A percentile compares a stretch with the other conserved stretches of the same genome.
These are phyloP conservation scores for Drosophila pseudotakahashii DNA, from an alignment of 2,888 invertebrate genomes.

Conservation along the genomic window DNA sequence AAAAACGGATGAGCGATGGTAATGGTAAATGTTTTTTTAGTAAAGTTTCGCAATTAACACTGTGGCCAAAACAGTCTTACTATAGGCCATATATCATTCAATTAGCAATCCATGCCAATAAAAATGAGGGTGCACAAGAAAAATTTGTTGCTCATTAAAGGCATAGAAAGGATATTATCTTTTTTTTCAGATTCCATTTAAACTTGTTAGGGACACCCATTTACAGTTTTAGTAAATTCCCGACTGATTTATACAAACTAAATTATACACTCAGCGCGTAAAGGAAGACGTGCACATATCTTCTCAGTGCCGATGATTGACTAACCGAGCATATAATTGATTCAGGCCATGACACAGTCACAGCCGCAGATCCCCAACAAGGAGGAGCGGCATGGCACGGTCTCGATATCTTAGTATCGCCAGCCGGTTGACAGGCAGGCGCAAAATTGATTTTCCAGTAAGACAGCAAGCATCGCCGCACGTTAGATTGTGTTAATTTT, in stretches of 20 bases:
- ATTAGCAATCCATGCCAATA: slow-evolving; percentile 45
- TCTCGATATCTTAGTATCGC: slow-evolving; percentile 30
- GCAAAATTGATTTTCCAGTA: slow-evolving; percentile 75
- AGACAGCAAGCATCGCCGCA: slow-evolving; percentile 53
- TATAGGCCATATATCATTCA: slow-evolving; percentile 25
- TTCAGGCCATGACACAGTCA: slow-evolving; percentile 52
- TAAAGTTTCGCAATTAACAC: slow-evolving; percentile 15
- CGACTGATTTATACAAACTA: neutral
- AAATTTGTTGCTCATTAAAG: too few species aligned
- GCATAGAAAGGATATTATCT: too few species aligned
- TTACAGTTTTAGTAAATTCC: too few species aligned
- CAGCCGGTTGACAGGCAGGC: slow-evolving; percentile 56
- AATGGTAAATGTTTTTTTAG: slow-evolving; percentile 33
- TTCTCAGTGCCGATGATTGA: slow-evolving; percentile 23
- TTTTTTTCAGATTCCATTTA: too few species aligned
- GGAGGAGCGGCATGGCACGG: neutral
- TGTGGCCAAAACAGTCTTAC: slow-evolving; percentile 5
- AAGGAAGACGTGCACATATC: neutral
- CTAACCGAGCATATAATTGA: slow-evolving; percentile 72
- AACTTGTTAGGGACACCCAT: too few species aligned
- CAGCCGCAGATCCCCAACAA: slow-evolving; percentile 23
- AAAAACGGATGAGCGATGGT: slow-evolving; percentile 16
- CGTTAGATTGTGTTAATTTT: slow-evolving; percentile 76
- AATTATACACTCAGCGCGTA: neutral
- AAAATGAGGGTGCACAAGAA: too few species aligned